Conservation (phyloP, 2,113 vertebrate species). For the Bagarius yarrelli region DNA sequence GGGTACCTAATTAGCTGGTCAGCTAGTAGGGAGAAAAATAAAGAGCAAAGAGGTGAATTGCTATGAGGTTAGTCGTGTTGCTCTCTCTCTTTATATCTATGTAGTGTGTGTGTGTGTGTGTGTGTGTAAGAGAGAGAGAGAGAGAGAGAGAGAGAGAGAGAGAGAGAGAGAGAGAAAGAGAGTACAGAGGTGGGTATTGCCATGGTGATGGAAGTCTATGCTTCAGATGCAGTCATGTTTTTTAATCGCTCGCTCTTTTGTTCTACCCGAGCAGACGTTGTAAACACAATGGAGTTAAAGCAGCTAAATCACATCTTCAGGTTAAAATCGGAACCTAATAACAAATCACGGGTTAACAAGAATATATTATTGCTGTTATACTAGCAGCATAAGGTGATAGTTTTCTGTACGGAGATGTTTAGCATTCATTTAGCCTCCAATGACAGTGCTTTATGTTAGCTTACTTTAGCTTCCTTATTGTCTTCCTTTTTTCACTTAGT, state of each 20-base stretch:
- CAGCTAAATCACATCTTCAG: too few relatives aligned
- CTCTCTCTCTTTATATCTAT: neutral
- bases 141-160: neutral
- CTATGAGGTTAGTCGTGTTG: neutral
- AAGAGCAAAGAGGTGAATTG: neutral
- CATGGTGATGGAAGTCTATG: constrained; percentile 13
- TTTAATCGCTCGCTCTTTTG: neutral
- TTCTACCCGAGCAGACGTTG: neutral
- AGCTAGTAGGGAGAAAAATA: neutral
- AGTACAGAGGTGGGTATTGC: neutral
- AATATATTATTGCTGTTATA: too few relatives aligned
- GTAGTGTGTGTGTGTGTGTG: neutral
- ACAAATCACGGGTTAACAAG: too few relatives aligned
- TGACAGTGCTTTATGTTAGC: too few relatives aligned
- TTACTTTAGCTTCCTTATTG: too few relatives aligned
- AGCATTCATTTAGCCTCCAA: too few relatives aligned
- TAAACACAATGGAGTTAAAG: too few relatives aligned
- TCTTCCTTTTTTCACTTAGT: too few relatives aligned
- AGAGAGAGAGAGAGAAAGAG: too few relatives aligned
- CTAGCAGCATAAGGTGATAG: too few relatives aligned
- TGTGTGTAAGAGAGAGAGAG: neutral
- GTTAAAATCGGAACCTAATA: too few relatives aligned
- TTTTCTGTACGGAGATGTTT: too few relatives aligned
- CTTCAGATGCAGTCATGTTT: constrained; percentile 5
- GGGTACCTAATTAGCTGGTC: neutral